Percentiles rank a stretch among this genome's conserved stretches.
Evolutionary conservation across 2,113 vertebrate genomes (phyloP).

Genomic region (Desmodus rotundus): DNA sequence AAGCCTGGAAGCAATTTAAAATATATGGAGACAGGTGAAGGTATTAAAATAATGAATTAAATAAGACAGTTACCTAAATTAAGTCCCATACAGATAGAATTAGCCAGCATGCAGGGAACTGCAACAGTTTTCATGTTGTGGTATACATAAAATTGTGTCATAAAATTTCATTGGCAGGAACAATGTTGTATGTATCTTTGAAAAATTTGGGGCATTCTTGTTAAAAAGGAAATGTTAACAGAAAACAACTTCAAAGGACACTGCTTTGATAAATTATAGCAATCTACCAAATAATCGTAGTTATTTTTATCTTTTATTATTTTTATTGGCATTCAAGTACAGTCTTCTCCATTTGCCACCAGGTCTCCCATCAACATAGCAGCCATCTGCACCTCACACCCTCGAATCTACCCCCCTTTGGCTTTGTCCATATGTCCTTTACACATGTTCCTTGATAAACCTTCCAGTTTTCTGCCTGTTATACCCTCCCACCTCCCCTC

Average conservation of each 20-base stretch:
- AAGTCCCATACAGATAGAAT: conserved; percentile 6
- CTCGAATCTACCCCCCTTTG: too few species aligned
- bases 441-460: too few species aligned
- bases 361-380: too few species aligned
- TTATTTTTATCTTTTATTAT: too few species aligned
- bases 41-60: conserved; percentile 31
- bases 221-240: neutral
- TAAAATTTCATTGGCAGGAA: neutral
- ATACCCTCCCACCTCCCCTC: too few species aligned
- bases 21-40: neutral
- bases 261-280: neutral
- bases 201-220: neutral
- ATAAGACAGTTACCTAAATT: conserved; percentile 41
- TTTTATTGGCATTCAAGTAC: too few species aligned
- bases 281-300: neutral
- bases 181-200: neutral
- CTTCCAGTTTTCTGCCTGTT: too few species aligned
- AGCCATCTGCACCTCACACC: too few species aligned
- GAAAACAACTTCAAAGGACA: neutral
- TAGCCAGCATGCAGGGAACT: neutral
- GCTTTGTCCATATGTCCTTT: too few species aligned
- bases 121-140: neutral
- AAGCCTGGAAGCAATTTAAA: conserved; percentile 42
- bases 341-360: too few species aligned
- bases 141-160: neutral